Base-by-base conservation (phyloP, 2,888 invertebrate species). In the Melitaea athalia region DNA sequence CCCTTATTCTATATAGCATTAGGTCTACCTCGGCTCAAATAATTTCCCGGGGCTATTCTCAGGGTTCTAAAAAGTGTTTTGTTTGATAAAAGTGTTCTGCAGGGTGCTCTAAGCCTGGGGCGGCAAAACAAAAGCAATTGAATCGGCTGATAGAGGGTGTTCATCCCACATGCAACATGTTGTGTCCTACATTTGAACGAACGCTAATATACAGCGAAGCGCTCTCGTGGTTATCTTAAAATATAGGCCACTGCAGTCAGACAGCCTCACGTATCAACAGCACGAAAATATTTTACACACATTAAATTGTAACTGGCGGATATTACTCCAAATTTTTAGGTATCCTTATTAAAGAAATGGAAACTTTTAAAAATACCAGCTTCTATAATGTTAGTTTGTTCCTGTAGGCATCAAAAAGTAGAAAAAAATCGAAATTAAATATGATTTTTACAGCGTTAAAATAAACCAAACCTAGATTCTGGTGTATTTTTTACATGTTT, bases 121-220 rank as follows among this genome's bases (percentile, higher is more conserved):
- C 70, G 77, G 62, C 60, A 72, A 75, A 83, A 87, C 85, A 86
- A 86, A 82, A 78, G 79, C 78, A 83, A 83, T 85, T 85, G 83
- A 83, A 81, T 81, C 75, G 74, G 77, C 77, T 81, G 82, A 85
- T 85, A 80, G 78, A 80, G 77, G 78, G 81, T 75, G 74, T 74
- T 77, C 74, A 78, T 72, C 72, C 76, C 70, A 74, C 69, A 77
- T 76, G 86, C 86, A 87, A 84, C 86, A 86, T 80, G 85, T 85
- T 82, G 72, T 75, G 84, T 82, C 87, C 87, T 80, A 85, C 69
- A 81, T 85, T 75, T 38, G 45, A 67, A 50, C 60, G 67, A 45
- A 57, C 57, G 15, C 53, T 59, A 64, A 71, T 65, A 42, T 63
- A 47, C 47, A 43, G 57, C 60, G 59, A 59, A 68, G 63, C 61